phyloP scores from a whole-genome alignment of 2,113 vertebrate genomes.

The human (Homo sapiens) region DNA sequence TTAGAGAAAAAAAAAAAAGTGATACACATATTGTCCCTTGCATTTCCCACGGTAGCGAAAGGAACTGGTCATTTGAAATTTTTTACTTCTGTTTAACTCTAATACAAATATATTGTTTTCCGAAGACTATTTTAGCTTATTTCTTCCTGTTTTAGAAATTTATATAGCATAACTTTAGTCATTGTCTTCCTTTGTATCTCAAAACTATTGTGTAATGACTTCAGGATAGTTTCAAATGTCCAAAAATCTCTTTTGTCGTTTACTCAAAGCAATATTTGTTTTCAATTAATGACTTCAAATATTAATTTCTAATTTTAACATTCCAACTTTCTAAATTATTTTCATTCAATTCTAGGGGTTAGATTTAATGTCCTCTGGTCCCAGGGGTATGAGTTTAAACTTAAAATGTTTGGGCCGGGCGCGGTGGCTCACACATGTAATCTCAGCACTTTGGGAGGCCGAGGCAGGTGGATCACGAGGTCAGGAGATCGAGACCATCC shows the following conservation, averaged over 20 bases:
- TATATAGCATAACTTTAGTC: background rate
- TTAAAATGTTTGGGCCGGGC: background rate
- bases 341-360: background rate
- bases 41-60: background rate
- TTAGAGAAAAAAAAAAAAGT: background rate
- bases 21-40: background rate
- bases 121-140: background rate
- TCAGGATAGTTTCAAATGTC: background rate
- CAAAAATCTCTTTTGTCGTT: background rate
- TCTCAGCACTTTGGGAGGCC: no score
- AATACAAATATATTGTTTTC: background rate
- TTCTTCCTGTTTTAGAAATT: background rate
- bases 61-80: background rate
- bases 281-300: background rate
- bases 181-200: background rate
- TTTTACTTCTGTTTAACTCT: background rate
- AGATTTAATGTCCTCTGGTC: background rate
- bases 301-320: background rate
- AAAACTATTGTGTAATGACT: background rate
- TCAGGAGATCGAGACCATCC: no score
- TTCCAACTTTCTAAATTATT: background rate
- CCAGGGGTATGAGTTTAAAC: background rate
- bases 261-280: background rate
- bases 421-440: no score
- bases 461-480: no score